These are phyloP conservation scores for Atrina japonica DNA, from an alignment of 2,888 invertebrate species.

Conservation along the genomic window DNA sequence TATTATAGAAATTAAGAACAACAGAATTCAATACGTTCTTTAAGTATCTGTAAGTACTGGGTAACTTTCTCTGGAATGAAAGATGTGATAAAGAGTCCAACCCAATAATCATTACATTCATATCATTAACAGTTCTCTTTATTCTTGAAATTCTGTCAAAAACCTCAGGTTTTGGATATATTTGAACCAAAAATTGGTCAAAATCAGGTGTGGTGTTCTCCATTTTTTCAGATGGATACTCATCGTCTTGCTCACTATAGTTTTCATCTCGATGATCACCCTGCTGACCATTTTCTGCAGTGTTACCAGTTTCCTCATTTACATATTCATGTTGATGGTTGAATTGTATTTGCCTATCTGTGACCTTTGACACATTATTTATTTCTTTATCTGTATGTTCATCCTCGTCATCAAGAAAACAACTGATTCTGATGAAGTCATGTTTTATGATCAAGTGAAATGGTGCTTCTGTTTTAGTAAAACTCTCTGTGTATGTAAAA, in stretches of 20 bases:
- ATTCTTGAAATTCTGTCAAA: conserved; percentile 58
- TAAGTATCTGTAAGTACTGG: conserved; percentile 68
- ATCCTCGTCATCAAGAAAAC: conserved; percentile 46
- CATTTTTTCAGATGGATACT: conserved; percentile 23
- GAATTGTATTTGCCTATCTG: no score
- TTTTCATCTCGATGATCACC: neutral
- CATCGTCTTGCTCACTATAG: neutral
- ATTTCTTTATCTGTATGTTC: conserved; percentile 1
- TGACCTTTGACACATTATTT: no score
- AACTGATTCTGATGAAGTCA: conserved; percentile 69
- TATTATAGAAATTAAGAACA: conserved; percentile 75
- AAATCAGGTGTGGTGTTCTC: conserved; percentile 56
- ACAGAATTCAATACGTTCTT: conserved; percentile 61
- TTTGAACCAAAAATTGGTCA: conserved; percentile 74
- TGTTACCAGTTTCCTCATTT: no score
- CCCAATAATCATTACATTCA: conserved; percentile 75
- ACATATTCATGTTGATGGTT: no score
- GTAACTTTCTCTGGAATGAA: conserved; percentile 71
- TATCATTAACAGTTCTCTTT: conserved; percentile 17
- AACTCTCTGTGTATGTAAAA: conserved; percentile 55
- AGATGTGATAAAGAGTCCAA: conserved; percentile 77
- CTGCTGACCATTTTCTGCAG: conserved; percentile 1
- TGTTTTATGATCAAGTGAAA: conserved; percentile 61
- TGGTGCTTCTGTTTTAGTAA: conserved; percentile 48
- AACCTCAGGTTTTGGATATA: conserved; percentile 66